phyloP scores from a whole-genome alignment of 2,888 invertebrate species.

The Himalopsyche kuldschensis region DNA sequence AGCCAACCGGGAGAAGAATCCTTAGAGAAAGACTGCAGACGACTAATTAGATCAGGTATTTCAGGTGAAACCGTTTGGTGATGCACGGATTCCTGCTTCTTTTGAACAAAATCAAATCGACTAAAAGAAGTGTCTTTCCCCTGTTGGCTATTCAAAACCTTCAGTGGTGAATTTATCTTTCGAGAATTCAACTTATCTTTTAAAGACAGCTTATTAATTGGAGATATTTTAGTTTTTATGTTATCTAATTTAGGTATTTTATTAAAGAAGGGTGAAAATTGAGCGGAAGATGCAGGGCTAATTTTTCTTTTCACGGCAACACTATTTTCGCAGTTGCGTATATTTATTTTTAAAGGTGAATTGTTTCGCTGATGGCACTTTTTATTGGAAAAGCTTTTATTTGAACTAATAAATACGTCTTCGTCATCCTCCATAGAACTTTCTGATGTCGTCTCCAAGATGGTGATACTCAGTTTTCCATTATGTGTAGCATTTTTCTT shows the following conservation, averaged over 20 bases:
- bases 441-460: slow-evolving; percentile 32
- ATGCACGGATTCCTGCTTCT: not conserved
- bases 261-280: slow-evolving; percentile 51
- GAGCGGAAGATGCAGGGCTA: slow-evolving; percentile 39
- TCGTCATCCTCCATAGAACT: slow-evolving; percentile 43
- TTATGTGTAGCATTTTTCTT: not conserved
- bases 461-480: slow-evolving; percentile 21
- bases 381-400: not conserved
- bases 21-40: not conserved
- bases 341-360: not conserved
- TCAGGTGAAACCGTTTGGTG: not conserved
- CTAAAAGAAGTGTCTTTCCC: not conserved
- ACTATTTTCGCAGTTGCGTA: not conserved
- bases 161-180: not conserved
- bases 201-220: slow-evolving; percentile 1
- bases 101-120: not conserved
- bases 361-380: not conserved
- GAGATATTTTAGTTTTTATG: not conserved
- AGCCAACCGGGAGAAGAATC: not conserved
- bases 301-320: slow-evolving; percentile 45
- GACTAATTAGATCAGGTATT: not conserved
- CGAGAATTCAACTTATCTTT: slow-evolving; percentile 14
- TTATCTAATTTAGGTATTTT: slow-evolving; percentile 45
- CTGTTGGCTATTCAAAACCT: not conserved
- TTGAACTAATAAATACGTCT: not conserved